A percentile compares a stretch with the other conserved stretches of the same genome.
These are phyloP conservation scores for Catalaphyllia jardinei DNA, from an alignment of 64 coral and sea anemone species.

Conservation along the genomic window DNA sequence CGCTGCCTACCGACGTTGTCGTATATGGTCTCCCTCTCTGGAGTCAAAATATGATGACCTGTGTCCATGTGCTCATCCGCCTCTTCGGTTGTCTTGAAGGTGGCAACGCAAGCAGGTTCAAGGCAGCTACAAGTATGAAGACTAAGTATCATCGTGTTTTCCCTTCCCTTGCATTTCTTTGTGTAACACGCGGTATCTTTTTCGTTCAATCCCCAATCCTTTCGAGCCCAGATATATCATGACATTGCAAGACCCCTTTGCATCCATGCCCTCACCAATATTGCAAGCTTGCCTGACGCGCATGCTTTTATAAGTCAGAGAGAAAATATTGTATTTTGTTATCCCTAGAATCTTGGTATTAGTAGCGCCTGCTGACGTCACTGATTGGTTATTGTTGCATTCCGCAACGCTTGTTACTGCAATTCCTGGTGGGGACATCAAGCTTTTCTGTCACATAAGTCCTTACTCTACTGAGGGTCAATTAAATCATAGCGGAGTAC, in stretches of 20 bases:
- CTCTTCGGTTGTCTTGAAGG: too few relatives aligned
- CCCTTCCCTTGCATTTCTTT: constrained; percentile 41
- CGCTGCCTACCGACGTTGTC: constrained; percentile 9
- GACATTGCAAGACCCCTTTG: constrained; percentile 3
- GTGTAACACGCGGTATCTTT: constrained; percentile 26
- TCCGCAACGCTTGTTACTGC: constrained; percentile 3
- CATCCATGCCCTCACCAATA: constrained; percentile 7
- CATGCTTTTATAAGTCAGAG: constrained; percentile 17
- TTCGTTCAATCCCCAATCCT: constrained; percentile 50
- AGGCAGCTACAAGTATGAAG: too few relatives aligned
- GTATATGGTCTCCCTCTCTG: too few relatives aligned
- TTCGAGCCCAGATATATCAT: constrained; percentile 53
- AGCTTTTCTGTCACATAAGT: constrained; percentile 31
- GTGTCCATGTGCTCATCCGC: too few relatives aligned
- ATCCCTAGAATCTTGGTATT: constrained; percentile 63
- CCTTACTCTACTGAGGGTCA: constrained; percentile 40
- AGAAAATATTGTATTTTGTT: constrained; percentile 59
- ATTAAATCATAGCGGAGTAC: background rate
- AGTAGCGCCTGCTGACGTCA: constrained; percentile 16
- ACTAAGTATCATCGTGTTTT: constrained; percentile 1
- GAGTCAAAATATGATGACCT: too few relatives aligned
- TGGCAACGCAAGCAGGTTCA: too few relatives aligned
- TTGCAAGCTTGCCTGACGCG: constrained; percentile 8
- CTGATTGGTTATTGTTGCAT: constrained; percentile 44
- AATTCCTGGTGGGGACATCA: constrained; percentile 52